Evolutionary conservation across 2,113 vertebrate genomes (phyloP), one percentile per base, ranked within the genome.

Genomic region (Myanophis thanlyinensis): DNA sequence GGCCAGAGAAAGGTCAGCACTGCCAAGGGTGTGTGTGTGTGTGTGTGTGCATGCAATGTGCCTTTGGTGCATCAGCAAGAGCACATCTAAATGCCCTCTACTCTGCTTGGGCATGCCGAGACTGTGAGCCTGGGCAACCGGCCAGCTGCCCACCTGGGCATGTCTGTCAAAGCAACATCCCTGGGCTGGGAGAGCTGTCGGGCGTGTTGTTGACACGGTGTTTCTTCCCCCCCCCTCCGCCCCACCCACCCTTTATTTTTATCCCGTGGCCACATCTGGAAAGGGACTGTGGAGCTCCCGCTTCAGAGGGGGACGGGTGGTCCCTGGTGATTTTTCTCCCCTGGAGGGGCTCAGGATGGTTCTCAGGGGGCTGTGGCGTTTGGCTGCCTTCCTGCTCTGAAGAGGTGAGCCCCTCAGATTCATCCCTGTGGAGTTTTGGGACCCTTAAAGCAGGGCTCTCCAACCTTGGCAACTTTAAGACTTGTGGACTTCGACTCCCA

Each of bases 111-210:
- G 86, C 86, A 51, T 35, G 84, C 85, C 48, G 23, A 67, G 89
- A 53, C 20, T 30, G 0, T 35, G 53, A 59, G 13, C n/a, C 67
- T 87, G 56, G 84, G 84, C 46, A 6, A 3, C 35, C 1, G 35
- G 54, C 54, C 92, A 93, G 47, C 89, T n/a, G 44, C n/a, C 89
- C 93, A 91, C 51, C 90, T 93, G 93, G 52, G 52, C 25, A 3
- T 47, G 62, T 93, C 56, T 22, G 6, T 93, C 90, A 91, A 59
- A 62, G n/a, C 46, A 51, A 53, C 35, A 9, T 46, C 51, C 93
- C 22, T 6, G 9, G 46, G 5, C 23, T 51, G 30, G 25, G 47
- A 9, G 54, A 27, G 54, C n/a, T 56, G 12, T 35, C 0, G 1
- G 46, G 67, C 56, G 1, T 62, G 80, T 53, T 88, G 85, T 49